Base-by-base conservation (phyloP, 2,797 vertebrate genomes). In the Cygnus olor region DNA sequence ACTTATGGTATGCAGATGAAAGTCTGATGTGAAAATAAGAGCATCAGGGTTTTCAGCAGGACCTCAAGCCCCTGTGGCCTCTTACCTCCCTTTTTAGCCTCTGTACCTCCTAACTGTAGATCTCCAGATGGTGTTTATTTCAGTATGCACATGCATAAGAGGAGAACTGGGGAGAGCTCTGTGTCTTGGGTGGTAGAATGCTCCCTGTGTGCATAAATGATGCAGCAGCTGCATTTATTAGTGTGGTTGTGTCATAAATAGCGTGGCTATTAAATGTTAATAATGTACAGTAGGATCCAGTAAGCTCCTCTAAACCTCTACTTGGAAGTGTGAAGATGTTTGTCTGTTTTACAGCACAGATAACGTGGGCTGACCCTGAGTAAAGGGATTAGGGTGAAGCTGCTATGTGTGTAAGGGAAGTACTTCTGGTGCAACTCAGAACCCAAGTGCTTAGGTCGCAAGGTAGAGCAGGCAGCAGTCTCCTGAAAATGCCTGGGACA, bases 111-210 rank as follows among this genome's bases (percentile, higher is more conserved):
- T 80, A 76, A 20, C 42, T 63, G 32, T 10, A 88, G 76, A 38
- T 63, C 60, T 94, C 85, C 80, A 95, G 82, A 57, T 88, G 76
- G 69, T 68, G 61, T 81, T 94, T 88, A 24, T 90, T 78, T 80
- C 47, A 47, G 19, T 47, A 38, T 54, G 69, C 14, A 17, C 42
- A 8, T 42, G 44, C 6, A 0, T 13, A 79, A 78, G 47, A 42
- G 63, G 49, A 57, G 68, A 53, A n/a, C 36, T 18, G 22, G 30
- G 44, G 15, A 82, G 38, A 70, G 42, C 77, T 85, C 60, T 70
- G 42, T 2, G 0, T 54, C 76, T 57, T 63, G 70, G 45, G 9
- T 40, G 16, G 2, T 47, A 47, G 68, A 94, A 77, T 65, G 56
- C 21, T 89, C 76, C 83, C 76, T 64, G 34, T 44, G 57, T 72